Conservation (phyloP, 2,888 invertebrate species). For the Troides oblongomaculatus region DNA sequence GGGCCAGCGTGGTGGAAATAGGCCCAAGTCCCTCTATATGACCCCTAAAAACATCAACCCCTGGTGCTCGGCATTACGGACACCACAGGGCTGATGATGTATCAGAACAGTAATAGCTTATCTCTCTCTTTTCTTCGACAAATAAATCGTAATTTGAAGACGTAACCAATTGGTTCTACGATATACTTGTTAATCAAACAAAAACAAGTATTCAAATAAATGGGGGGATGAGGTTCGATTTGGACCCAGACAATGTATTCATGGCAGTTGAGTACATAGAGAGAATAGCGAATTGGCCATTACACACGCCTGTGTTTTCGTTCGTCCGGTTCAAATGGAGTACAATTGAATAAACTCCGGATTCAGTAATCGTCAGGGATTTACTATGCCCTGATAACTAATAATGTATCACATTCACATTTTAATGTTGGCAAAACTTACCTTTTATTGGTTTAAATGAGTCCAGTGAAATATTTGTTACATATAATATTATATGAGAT, state of each 20-base stretch:
- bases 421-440: not conserved
- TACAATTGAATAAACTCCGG: conserved; percentile 25
- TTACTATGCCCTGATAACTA: not conserved
- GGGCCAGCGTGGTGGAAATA: too few species aligned
- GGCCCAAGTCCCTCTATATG: too few species aligned
- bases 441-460: not conserved
- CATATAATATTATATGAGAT: too few species aligned
- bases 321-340: conserved; percentile 19
- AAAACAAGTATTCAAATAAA: not conserved
- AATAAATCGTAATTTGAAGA: not conserved
- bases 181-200: conserved; percentile 4
- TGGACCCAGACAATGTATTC: conserved; percentile 11
- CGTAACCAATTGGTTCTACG: not conserved
- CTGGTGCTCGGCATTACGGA: too few species aligned
- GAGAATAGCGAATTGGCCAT: conserved; percentile 16
- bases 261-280: conserved; percentile 16
- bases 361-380: conserved; percentile 13
- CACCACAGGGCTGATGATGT: too few species aligned
- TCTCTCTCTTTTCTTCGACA: too few species aligned
- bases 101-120: too few species aligned
- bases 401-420: not conserved
- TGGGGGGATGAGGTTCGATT: not conserved
- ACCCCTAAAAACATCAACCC: too few species aligned
- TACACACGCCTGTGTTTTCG: conserved; percentile 22
- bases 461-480: not conserved